Conservation (phyloP, 2,113 vertebrate genomes). For the Amia ocellicauda region DNA sequence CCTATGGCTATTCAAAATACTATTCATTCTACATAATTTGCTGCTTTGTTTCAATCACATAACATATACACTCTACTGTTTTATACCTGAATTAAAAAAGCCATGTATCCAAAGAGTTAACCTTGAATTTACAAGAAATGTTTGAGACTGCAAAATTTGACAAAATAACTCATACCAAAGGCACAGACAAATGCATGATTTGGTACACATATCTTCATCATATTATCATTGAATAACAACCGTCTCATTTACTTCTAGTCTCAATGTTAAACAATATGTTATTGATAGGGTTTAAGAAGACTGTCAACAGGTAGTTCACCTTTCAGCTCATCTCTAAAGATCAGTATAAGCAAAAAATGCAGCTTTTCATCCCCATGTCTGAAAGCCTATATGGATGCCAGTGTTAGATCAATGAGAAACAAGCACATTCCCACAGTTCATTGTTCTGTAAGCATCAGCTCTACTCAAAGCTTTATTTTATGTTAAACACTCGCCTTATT, state of each 20-base stretch:
- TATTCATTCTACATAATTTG: too few relatives aligned
- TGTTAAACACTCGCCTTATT: conserved; percentile 47
- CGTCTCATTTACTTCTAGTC: conserved; percentile 50
- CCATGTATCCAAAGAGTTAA: too few relatives aligned
- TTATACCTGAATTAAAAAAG: too few relatives aligned
- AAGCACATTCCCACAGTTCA: conserved; percentile 75
- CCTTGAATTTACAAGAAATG: not conserved
- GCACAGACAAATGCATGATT: conserved; percentile 9
- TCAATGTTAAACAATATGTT: conserved; percentile 71
- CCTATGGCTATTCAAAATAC: too few relatives aligned
- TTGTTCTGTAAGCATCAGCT: conserved; percentile 61
- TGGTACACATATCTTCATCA: conserved; percentile 19
- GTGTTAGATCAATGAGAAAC: conserved; percentile 68
- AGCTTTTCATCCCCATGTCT: conserved; percentile 60
- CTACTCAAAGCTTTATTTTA: conserved; percentile 70
- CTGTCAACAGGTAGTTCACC: conserved; percentile 79
- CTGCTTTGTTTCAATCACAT: too few relatives aligned
- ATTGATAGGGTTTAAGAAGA: conserved; percentile 77
- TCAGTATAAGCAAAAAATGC: conserved; percentile 54
- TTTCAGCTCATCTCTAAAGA: conserved; percentile 69
- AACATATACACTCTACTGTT: too few relatives aligned
- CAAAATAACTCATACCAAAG: conserved; percentile 12
- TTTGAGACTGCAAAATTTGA: not conserved
- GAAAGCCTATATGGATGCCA: conserved; percentile 60
- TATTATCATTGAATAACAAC: conserved; percentile 49